phyloP scores from a whole-genome alignment of 2,113 vertebrate genomes.

The Panurus biarmicus region DNA sequence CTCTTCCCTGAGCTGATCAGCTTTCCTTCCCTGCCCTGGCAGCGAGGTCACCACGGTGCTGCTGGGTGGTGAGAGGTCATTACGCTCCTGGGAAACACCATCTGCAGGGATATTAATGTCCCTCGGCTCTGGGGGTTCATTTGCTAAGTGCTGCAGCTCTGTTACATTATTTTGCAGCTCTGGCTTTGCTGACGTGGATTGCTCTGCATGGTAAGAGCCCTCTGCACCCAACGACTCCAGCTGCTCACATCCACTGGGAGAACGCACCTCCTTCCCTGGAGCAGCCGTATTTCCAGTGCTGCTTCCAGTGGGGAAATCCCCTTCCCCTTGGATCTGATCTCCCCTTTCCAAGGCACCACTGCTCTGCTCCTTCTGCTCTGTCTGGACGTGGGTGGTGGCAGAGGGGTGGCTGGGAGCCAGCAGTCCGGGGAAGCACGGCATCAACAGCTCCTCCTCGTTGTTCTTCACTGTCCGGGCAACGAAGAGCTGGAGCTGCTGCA shows the following conservation, averaged over 20 bases:
- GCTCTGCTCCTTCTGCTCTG: not conserved
- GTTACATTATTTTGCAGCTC: not conserved
- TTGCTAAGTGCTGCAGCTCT: not conserved
- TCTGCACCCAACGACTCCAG: not conserved
- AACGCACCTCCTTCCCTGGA: not conserved
- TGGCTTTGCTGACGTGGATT: not conserved
- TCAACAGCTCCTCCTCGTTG: slow-evolving; percentile 54
- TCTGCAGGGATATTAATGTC: slow-evolving; percentile 24
- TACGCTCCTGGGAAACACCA: not conserved
- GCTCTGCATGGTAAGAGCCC: not conserved
- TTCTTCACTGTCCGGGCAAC: slow-evolving; percentile 58
- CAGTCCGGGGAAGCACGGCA: not conserved
- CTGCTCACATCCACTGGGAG: not conserved
- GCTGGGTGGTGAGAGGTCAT: slow-evolving; percentile 11
- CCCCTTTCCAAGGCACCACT: not conserved
- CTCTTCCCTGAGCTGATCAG: not conserved
- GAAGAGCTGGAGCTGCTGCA: slow-evolving; percentile 65
- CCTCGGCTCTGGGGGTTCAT: not conserved
- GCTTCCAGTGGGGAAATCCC: not conserved
- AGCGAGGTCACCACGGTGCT: not conserved
- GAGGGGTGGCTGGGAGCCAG: not conserved
- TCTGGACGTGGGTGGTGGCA: not conserved
- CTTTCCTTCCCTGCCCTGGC: slow-evolving; percentile 2
- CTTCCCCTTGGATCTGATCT: not conserved
- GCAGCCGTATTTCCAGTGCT: not conserved